Conservation (phyloP, 2,797 vertebrate genomes). For the Buceros bicornis region DNA sequence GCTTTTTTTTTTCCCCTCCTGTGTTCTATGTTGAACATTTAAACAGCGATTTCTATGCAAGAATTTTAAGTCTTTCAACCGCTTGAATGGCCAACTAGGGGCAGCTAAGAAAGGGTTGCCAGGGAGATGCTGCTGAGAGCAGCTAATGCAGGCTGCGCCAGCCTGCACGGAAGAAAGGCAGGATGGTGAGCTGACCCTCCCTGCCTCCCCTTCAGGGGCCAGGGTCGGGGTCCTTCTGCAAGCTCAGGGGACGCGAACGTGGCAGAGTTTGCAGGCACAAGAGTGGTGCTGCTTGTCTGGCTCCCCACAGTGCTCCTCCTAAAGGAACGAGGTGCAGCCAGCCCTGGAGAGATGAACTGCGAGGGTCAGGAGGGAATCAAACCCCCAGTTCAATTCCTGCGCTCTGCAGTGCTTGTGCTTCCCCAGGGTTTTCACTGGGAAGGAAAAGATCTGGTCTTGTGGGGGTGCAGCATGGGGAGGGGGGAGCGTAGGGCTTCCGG, state of each 20-base stretch:
- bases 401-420: neutral
- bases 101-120: slow-evolving; percentile 44
- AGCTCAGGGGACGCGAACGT: neutral
- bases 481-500: neutral
- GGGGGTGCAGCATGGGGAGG: neutral
- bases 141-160: neutral
- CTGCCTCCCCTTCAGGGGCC: neutral
- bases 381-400: fast-evolving
- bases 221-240: neutral
- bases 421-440: neutral
- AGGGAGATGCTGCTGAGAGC: slow-evolving; percentile 36
- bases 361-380: neutral
- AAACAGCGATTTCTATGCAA: slow-evolving; percentile 49
- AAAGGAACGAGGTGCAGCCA: neutral
- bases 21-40: neutral
- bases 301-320: neutral
- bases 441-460: neutral
- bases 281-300: fast-evolving
- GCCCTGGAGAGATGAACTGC: neutral
- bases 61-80: slow-evolving; percentile 46
- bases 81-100: neutral
- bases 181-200: neutral
- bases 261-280: neutral
- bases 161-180: neutral
- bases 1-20: neutral